phyloP scores from a whole-genome alignment of 2,113 vertebrate species.

The Xyliphius kryptos region DNA sequence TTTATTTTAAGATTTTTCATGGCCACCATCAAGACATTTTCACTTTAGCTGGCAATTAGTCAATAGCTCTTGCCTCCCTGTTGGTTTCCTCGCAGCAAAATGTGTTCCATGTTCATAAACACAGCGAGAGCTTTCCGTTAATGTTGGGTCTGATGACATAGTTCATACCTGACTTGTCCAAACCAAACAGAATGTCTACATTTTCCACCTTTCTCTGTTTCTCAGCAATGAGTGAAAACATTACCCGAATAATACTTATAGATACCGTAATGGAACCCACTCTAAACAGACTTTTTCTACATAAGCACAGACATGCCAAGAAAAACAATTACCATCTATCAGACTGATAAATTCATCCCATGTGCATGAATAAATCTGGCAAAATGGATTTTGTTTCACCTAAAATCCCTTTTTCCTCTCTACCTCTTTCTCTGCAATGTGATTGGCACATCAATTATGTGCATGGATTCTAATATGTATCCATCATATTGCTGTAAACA shows the following conservation, averaged over 20 bases:
- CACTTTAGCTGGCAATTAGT: conserved; percentile 75
- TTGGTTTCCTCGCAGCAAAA: conserved; percentile 12
- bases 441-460: conserved; percentile 66
- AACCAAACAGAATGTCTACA: conserved; percentile 13
- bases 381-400: conserved; percentile 41
- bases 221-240: conserved; percentile 3
- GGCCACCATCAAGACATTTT: conserved; percentile 61
- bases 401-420: conserved; percentile 63
- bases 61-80: conserved; percentile 60
- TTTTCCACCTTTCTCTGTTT: conserved; percentile 17
- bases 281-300: conserved; percentile 11
- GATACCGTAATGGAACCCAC: conserved; percentile 18
- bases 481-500: conserved; percentile 64
- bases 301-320: conserved; percentile 11
- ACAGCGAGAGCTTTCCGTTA: conserved; percentile 3
- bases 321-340: conserved; percentile 24
- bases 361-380: conserved; percentile 27
- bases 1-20: conserved; percentile 51
- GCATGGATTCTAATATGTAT: conserved; percentile 71
- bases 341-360: conserved; percentile 29
- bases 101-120: conserved; percentile 5
- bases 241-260: conserved; percentile 18
- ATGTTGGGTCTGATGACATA: conserved; percentile 11
- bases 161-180: conserved; percentile 12
- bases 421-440: conserved; percentile 57